phyloP scores from a whole-genome alignment of 2,888 invertebrate species.

The Leucophenga maculata region DNA sequence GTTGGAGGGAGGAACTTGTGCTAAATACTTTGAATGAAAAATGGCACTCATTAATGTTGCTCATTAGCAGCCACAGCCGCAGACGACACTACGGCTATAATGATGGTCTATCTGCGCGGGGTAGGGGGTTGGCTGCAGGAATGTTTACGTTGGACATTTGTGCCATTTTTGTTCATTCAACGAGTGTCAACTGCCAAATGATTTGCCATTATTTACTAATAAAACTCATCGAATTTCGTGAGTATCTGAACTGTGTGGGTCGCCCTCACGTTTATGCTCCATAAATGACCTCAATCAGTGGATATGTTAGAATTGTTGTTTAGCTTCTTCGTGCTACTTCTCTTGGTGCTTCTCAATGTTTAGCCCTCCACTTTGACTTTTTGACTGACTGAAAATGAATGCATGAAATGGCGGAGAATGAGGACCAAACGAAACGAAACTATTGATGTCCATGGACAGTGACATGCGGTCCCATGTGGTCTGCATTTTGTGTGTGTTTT shows the following conservation, averaged over 20 bases:
- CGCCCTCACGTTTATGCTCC: constrained; percentile 47
- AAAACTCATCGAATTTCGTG: constrained; percentile 65
- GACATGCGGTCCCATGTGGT: constrained; percentile 64
- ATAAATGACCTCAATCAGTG: constrained; percentile 70
- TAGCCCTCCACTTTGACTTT: constrained; percentile 37
- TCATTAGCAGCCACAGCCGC: constrained; percentile 67
- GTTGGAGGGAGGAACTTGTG: not conserved
- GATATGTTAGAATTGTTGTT: constrained; percentile 45
- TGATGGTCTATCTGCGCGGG: constrained; percentile 20
- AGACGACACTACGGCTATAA: not conserved
- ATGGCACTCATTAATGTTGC: constrained; percentile 69
- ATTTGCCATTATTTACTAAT: constrained; percentile 71
- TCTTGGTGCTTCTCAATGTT: constrained; percentile 26
- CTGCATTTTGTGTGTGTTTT: constrained; percentile 36
- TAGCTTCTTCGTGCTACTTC: constrained; percentile 33
- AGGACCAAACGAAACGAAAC: constrained; percentile 41
- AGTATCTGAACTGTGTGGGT: not conserved
- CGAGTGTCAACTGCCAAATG: constrained; percentile 70
- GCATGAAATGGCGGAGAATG: not conserved
- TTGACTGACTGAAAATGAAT: not conserved
- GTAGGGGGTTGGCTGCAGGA: not conserved
- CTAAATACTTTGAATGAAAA: constrained; percentile 57
- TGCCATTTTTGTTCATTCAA: constrained; percentile 41
- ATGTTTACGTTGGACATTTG: not conserved
- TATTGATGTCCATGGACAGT: constrained; percentile 53